Evolutionary conservation across 2,113 vertebrate genomes (phyloP).

Genomic region (Dipodomys merriami): DNA sequence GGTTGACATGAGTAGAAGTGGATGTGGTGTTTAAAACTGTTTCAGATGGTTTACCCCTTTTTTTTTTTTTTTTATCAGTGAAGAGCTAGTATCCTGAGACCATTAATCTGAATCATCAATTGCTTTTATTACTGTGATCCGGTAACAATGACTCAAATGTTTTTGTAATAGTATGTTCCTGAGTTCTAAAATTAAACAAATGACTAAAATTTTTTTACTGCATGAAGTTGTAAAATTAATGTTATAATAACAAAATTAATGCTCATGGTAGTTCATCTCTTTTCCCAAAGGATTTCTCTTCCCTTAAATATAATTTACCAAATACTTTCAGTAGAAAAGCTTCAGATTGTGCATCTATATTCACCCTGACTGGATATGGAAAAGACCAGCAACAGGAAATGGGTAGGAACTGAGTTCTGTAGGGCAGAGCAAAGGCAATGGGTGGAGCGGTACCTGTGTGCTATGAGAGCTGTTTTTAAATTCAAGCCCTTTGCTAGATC

Average conservation of each 20-base stretch:
- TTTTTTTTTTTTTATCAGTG: constrained; percentile 42
- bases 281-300: constrained; percentile 2
- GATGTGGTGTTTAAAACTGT: constrained; percentile 27
- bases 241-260: constrained; percentile 58
- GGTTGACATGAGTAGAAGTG: constrained; percentile 1
- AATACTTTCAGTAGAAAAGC: background rate
- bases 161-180: constrained; percentile 59
- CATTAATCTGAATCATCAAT: constrained; percentile 58
- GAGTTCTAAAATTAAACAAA: constrained; percentile 68
- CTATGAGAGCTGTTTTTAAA: background rate
- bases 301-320: background rate
- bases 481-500: background rate
- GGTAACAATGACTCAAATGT: constrained; percentile 62
- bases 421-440: background rate
- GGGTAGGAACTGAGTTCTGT: constrained; percentile 33
- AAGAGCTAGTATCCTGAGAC: background rate
- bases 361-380: constrained; percentile 4
- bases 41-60: constrained; percentile 24
- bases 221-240: constrained; percentile 58
- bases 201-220: constrained; percentile 47
- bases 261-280: constrained; percentile 9
- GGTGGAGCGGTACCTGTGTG: background rate
- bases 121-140: constrained; percentile 62
- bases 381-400: constrained; percentile 52
- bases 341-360: constrained; percentile 27